Evolutionary conservation across 2,113 vertebrate genomes (phyloP).

Genomic region (Struthidea cinerea): DNA sequence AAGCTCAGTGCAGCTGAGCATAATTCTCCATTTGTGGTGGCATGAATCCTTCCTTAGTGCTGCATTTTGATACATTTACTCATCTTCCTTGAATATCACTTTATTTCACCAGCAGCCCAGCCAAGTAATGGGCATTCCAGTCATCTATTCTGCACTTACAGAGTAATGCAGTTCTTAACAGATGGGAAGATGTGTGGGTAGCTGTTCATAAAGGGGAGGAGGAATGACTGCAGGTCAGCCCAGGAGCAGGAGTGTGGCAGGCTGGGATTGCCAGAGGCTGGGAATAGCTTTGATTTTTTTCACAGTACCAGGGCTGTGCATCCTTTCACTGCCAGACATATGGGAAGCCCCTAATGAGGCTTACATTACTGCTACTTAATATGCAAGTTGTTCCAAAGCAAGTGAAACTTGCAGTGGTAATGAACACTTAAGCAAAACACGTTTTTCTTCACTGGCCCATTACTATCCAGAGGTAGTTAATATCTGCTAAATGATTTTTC

Average conservation of each 20-base stretch:
- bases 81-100: not conserved
- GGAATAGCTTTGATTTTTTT: not conserved
- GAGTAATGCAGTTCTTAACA: not conserved
- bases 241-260: not conserved
- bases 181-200: not conserved
- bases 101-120: not conserved
- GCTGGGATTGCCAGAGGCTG: not conserved
- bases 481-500: conserved; percentile 40
- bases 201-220: not conserved
- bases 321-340: not conserved
- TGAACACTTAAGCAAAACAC: conserved; percentile 45
- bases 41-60: not conserved
- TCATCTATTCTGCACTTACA: not conserved
- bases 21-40: not conserved
- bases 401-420: conserved; percentile 23
- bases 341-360: conserved; percentile 47
- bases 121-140: not conserved
- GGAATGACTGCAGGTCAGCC: not conserved
- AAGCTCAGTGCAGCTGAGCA: not conserved
- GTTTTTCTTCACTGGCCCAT: conserved; percentile 38
- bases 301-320: not conserved
- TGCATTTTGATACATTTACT: not conserved
- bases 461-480: conserved; percentile 14
- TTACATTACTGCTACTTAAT: conserved; percentile 57
- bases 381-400: conserved; percentile 56